Conservation (phyloP, 1,140 invertebrate species). For the Ooceraea biroi region DNA sequence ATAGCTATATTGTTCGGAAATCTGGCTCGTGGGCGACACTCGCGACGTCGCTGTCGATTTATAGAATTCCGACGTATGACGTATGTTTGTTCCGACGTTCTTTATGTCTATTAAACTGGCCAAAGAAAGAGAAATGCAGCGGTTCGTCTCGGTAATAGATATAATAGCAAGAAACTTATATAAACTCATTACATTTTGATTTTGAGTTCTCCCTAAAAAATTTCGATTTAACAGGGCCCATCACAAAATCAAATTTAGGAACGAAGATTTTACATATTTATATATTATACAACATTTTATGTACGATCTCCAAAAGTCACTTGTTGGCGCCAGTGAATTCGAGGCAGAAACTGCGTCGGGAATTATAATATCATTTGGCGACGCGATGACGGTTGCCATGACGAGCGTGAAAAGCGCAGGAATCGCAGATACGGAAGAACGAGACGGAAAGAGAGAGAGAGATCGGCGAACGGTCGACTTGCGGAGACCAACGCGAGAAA, state of each 20-base stretch:
- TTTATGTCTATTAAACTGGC: not conserved
- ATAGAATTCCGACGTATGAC: conserved; percentile 6
- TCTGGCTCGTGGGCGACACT: conserved; percentile 56
- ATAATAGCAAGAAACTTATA: too few relatives aligned
- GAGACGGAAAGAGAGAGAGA: not conserved
- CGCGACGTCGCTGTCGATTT: conserved; percentile 42
- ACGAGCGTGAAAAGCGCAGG: not conserved
- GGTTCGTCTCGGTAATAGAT: too few relatives aligned
- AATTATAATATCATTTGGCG: not conserved
- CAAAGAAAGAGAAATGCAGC: too few relatives aligned
- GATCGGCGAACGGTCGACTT: not conserved
- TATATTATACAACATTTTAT: not conserved
- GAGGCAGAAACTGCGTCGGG: too few relatives aligned
- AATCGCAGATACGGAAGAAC: conserved; percentile 22
- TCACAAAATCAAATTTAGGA: not conserved
- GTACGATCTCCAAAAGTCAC: not conserved
- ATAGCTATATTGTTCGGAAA: conserved; percentile 57
- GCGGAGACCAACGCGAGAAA: conserved; percentile 21
- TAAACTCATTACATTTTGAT: too few relatives aligned
- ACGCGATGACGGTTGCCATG: not conserved
- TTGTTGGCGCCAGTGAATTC: not conserved
- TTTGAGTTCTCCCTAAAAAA: too few relatives aligned
- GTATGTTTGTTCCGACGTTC: conserved; percentile 19
- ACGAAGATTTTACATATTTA: not conserved
- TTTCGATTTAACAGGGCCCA: not conserved